Base-by-base conservation (phyloP, 2,113 vertebrate genomes). In the Vulpes ferrilata region DNA sequence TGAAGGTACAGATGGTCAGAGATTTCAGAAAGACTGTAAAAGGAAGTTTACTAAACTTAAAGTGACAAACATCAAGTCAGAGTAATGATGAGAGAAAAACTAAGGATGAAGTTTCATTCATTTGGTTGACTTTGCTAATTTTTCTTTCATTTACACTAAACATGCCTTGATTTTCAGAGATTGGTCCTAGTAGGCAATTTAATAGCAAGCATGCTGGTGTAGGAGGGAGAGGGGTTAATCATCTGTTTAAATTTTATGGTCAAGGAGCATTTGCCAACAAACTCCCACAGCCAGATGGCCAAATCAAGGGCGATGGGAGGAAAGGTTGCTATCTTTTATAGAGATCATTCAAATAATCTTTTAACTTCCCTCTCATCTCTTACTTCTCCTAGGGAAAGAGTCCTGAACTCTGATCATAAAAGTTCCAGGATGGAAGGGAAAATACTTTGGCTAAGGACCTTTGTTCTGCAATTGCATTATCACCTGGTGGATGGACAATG, bases 281-380 rank as follows among this genome's bases (percentile, higher is more conserved):
- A 96, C 55, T 97, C 84, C 87, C 88, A 82, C 59, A 92, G 38
- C 81, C 97, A 97, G 84, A 96, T 97, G 96, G 89, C 76, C 0
- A 0, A 90, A 94, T 78, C 74, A 97, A 97, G 93, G 87, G 51
- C 92, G 51, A 15, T 13, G 76, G 53, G 25, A 95, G 48, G 53
- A 76, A 92, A 94, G 65, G 79, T 96, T 88, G 80, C 22, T 71
- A 92, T 91, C 65, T 96, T 95, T 90, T 88, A 71, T 89, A 81
- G n/a, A 79, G 62, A 91, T 80, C 48, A n/a, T 85, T 88, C 79
- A 90, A 74, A 94, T 90, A 85, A 73, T 59, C 65, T 53, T 53
- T 96, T 53, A 15, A 23, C 35, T 71, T 84, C 51, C 55, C 48
- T 86, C 43, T 95, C 25, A 55, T 93, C n/a, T 85, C 67, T 71